These are phyloP conservation scores for Rhingia campestris DNA, from an alignment of 2,888 invertebrate species.

Conservation along the genomic window DNA sequence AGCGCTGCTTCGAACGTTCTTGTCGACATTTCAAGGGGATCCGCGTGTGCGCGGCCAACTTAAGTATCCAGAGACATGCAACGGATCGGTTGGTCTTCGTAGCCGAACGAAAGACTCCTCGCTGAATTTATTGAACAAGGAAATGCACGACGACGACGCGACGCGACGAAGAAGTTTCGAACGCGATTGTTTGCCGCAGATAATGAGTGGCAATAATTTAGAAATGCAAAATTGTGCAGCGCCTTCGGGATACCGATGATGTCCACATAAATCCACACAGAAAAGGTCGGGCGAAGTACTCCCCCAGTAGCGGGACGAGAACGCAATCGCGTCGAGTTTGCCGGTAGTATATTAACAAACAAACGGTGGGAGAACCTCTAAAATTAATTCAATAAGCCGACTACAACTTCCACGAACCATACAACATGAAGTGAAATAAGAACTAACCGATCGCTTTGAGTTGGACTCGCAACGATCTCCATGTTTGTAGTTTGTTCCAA, in stretches of 20 bases:
- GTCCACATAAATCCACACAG: constrained; percentile 54
- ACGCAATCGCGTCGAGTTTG: constrained; percentile 5
- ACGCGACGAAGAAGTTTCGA: constrained; percentile 46
- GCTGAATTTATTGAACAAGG: constrained; percentile 68
- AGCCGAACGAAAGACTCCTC: constrained; percentile 49
- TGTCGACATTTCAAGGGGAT: constrained; percentile 69
- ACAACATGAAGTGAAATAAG: constrained; percentile 57
- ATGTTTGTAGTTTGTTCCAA: background rate
- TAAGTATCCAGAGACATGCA: constrained; percentile 70
- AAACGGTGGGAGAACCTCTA: background rate
- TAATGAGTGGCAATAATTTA: constrained; percentile 71
- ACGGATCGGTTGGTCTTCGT: constrained; percentile 35
- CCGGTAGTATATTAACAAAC: constrained; percentile 26
- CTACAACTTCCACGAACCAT: constrained; percentile 29
- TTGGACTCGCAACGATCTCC: constrained; percentile 40
- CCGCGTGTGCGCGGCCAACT: constrained; percentile 58
- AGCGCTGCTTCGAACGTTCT: constrained; percentile 51
- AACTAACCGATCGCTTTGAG: constrained; percentile 64
- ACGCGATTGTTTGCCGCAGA: constrained; percentile 68
- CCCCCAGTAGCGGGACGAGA: constrained; percentile 45
- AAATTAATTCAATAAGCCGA: constrained; percentile 19
- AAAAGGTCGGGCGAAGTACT: constrained; percentile 45
- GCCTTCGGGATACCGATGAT: constrained; percentile 54
- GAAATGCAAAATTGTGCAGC: constrained; percentile 70
- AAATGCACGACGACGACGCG: constrained; percentile 56